A percentile compares a stretch with the other conserved stretches of the same genome.
phyloP scores from a whole-genome alignment of 1,140 invertebrate genomes.

The Magallana angulata region DNA sequence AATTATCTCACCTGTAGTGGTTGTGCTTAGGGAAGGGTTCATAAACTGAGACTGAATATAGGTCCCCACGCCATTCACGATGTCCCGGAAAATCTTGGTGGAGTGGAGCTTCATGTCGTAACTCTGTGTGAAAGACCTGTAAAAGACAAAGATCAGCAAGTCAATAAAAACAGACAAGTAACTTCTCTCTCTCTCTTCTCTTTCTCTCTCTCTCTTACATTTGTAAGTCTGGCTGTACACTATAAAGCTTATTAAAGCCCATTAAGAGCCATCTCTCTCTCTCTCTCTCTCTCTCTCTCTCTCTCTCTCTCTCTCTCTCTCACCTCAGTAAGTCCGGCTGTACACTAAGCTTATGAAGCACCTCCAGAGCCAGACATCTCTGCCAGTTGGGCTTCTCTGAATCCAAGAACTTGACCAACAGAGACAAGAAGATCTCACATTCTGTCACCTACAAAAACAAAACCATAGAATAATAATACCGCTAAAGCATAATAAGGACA shows the following conservation, averaged over 20 bases:
- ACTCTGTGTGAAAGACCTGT: constrained; percentile 91
- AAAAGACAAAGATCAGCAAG: background rate
- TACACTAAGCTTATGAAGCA: constrained; percentile 91
- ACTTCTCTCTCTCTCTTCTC: no score
- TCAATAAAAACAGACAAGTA: background rate
- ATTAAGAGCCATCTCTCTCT: no score
- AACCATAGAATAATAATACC: no score
- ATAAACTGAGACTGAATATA: constrained; percentile 97
- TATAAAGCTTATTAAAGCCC: no score
- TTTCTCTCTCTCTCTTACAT: constrained; percentile 78
- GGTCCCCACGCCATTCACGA: constrained; percentile 95
- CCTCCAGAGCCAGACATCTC: constrained; percentile 94
- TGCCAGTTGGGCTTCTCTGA: constrained; percentile 98
- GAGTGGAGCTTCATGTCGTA: constrained; percentile 89
- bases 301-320: constrained; percentile 31
- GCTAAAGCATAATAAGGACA: no score
- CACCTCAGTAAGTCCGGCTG: constrained; percentile 90
- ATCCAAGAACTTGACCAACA: constrained; percentile 98
- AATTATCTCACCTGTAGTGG: background rate
- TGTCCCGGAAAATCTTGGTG: constrained; percentile 88
- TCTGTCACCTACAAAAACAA: constrained; percentile 88
- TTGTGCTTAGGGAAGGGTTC: constrained; percentile 68
- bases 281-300: constrained; percentile 18
- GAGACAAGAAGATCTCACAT: constrained; percentile 98
- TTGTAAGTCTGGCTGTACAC: constrained; percentile 81